A percentile compares a stretch with the other conserved stretches of the same genome.
These are phyloP conservation scores for Sebastolobus alascanus DNA, from an alignment of 2,797 vertebrate species.

Conservation along the genomic window DNA sequence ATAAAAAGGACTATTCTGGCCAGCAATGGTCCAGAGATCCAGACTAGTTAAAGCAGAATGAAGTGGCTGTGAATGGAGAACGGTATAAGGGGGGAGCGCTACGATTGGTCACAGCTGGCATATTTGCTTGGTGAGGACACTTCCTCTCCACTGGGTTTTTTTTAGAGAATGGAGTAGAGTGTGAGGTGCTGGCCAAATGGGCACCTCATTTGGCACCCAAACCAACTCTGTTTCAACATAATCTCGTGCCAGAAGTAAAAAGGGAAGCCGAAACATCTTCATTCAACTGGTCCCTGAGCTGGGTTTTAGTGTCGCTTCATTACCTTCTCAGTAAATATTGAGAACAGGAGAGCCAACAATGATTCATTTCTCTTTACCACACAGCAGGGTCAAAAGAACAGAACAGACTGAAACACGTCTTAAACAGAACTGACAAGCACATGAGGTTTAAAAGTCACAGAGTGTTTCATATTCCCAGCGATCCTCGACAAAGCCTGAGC, in stretches of 20 bases:
- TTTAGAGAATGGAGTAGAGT: constrained; percentile 21
- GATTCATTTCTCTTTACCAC: constrained; percentile 43
- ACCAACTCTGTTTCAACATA: constrained; percentile 40
- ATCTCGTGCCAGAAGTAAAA: constrained; percentile 45
- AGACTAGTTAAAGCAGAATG: constrained; percentile 39
- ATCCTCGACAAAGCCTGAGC: constrained; percentile 34
- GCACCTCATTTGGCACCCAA: constrained; percentile 61
- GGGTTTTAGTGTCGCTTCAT: constrained; percentile 62
- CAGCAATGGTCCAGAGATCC: constrained; percentile 18
- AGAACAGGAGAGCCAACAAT: constrained; percentile 39
- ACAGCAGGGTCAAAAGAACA: constrained; percentile 47
- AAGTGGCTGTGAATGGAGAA: constrained; percentile 30
- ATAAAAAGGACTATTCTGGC: constrained; percentile 35
- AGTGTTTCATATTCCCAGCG: constrained; percentile 45
- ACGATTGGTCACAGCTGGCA: constrained; percentile 73
- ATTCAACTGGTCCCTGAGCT: constrained; percentile 31
- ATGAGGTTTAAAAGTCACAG: constrained; percentile 27
- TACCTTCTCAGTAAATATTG: constrained; percentile 62
- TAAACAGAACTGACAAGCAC: constrained; percentile 55
- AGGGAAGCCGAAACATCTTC: constrained; percentile 48
- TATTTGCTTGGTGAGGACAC: constrained; percentile 72
- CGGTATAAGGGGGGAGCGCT: constrained; percentile 3
- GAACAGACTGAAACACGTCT: constrained; percentile 21
- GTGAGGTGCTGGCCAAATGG: constrained; percentile 57
- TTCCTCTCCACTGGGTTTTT: constrained; percentile 57